Base-by-base conservation (phyloP, 2,113 vertebrate species). In the Chascanopsetta lugubris region DNA sequence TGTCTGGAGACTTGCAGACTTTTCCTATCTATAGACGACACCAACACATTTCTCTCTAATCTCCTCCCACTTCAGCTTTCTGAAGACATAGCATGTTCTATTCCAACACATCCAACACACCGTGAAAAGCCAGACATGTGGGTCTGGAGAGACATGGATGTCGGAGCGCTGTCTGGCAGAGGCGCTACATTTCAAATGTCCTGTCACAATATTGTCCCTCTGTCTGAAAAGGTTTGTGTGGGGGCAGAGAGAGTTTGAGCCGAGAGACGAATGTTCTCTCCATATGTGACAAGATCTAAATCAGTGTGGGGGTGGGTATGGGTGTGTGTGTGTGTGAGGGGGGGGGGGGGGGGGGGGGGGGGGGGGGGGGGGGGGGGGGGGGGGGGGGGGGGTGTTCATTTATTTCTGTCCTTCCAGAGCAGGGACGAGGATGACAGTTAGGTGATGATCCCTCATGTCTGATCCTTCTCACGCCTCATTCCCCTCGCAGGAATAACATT, bases 381-480 rank as follows among this genome's bases (percentile, higher is more conserved):
- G n/a, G 34, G 4, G 34, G 40, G 40, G 36, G 65, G 30, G 69
- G 45, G 43, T 57, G 70, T 79, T 69, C 62, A 77, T 74, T 75
- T 76, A 70, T 81, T 61, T 85, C 67, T 53, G 66, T 82, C 72
- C 53, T 75, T 78, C 48, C 49, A 32, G 61, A 46, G 29, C 27
- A 17, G 59, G 59, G 66, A 64, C 65, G 47, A 57, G 20, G 60
- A 78, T 70, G 67, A 80, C 67, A 66, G 85, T 69, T 62, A 73
- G 71, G 78, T 78, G 80, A 84, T 82, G 80, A 87, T 87, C 83
- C 78, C 74, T 87, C 77, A 84, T 82, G 81, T 79, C 74, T 67
- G 78, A 84, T 63, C 78, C 63, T 50, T 67, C 69, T 82, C 82
- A 85, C 66, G 78, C 71, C 56, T 80, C 70, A 58, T 73, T 75